Percentiles rank a stretch among this genome's conserved stretches.
Evolutionary conservation across 2,113 vertebrate species (phyloP).

Genomic region (Hyaena hyaena): DNA sequence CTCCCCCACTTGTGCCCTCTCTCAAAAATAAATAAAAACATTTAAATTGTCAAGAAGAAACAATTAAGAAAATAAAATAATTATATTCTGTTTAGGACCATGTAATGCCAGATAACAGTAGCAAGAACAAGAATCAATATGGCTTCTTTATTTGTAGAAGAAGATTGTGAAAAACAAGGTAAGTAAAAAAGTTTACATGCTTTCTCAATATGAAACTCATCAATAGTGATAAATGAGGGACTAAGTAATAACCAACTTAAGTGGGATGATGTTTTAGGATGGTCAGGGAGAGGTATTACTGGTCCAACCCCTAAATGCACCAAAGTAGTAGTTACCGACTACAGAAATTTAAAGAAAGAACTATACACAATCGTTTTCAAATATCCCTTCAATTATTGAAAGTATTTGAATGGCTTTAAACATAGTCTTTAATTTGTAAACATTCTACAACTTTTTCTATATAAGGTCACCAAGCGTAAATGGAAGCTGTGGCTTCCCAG

Average conservation of each 20-base stretch:
- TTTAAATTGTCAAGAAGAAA: neutral
- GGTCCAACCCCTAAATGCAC: fast-evolving
- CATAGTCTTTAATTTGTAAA: neutral
- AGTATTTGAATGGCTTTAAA: neutral
- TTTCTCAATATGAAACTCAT: neutral
- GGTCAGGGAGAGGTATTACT: neutral
- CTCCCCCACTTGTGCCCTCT: too few relatives aligned
- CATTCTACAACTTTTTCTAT: neutral
- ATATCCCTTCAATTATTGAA: neutral
- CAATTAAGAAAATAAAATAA: neutral
- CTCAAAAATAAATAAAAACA: too few relatives aligned
- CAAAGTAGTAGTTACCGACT: neutral
- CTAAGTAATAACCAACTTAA: neutral
- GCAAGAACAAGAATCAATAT: neutral
- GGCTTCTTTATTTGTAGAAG: neutral
- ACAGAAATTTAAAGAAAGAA: neutral
- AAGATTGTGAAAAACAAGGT: neutral
- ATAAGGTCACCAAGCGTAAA: neutral
- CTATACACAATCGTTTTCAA: neutral
- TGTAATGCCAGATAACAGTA: neutral
- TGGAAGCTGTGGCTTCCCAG: neutral
- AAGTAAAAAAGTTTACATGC: neutral
- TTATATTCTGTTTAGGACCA: neutral
- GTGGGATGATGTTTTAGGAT: neutral
- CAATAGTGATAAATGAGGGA: neutral